Conservation (phyloP, 2,888 invertebrate species). For the Halictus ligatus region DNA sequence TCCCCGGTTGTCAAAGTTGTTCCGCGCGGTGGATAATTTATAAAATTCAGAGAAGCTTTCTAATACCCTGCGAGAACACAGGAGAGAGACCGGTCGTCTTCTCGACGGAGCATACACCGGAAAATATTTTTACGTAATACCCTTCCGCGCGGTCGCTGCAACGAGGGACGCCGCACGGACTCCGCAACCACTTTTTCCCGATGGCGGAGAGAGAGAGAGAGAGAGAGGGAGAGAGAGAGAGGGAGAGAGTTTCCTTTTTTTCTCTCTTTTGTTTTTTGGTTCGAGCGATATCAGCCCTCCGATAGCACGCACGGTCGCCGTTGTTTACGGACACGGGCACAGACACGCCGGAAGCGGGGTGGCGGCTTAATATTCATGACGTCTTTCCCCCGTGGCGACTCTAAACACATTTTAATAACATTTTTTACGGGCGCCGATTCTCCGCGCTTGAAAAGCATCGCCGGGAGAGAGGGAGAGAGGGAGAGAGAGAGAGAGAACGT, state of each 20-base stretch:
- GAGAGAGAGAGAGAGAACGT: neutral
- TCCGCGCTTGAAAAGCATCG: slow-evolving; percentile 60
- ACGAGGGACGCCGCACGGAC: neutral
- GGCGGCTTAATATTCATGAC: slow-evolving; percentile 78
- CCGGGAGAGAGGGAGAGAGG: neutral
- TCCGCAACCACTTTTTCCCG: slow-evolving; percentile 13
- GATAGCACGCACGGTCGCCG: slow-evolving; percentile 36
- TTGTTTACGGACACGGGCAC: slow-evolving; percentile 30
- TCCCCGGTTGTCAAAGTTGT: neutral
- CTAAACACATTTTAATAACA: slow-evolving; percentile 78
- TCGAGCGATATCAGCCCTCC: slow-evolving; percentile 50
- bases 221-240: neutral
- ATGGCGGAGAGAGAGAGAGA: too few relatives aligned
- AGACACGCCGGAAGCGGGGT: neutral
- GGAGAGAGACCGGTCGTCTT: neutral
- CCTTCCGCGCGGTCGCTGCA: neutral
- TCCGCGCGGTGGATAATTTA: neutral
- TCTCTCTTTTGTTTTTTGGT: neutral
- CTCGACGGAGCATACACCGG: neutral
- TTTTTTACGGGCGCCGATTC: slow-evolving; percentile 64
- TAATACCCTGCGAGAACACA: neutral
- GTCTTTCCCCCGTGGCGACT: slow-evolving; percentile 66
- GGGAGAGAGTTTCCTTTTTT: neutral
- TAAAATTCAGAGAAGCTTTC: neutral
- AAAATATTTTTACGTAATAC: slow-evolving; percentile 17